Percentiles rank a stretch among this genome's conserved stretches.
These are phyloP conservation scores for Mormyrus proboscirostris DNA, from an alignment of 2,797 vertebrate species.

Conservation along the genomic window DNA sequence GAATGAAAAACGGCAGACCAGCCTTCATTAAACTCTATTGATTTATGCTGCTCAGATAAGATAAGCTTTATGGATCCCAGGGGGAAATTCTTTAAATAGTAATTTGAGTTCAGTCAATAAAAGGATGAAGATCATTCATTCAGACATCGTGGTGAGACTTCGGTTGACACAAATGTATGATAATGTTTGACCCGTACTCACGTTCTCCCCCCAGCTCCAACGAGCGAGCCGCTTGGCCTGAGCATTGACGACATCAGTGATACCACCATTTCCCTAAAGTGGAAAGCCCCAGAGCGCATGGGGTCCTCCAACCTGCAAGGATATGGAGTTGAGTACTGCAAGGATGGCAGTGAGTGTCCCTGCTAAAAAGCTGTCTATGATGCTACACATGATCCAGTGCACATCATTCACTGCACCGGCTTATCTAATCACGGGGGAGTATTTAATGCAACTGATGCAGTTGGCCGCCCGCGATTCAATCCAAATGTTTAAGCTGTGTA, in stretches of 20 bases:
- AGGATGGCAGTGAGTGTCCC: conserved; percentile 80
- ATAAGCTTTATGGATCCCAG: neutral
- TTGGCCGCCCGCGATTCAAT: neutral
- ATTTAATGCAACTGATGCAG: neutral
- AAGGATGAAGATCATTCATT: neutral
- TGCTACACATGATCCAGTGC: neutral
- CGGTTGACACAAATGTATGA: neutral
- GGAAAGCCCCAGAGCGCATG: conserved; percentile 82
- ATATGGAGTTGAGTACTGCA: conserved; percentile 89
- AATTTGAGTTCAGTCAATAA: neutral
- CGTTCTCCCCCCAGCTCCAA: conserved; percentile 68
- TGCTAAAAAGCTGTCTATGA: neutral
- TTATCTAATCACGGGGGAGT: neutral
- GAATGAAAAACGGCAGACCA: neutral
- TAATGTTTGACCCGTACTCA: neutral
- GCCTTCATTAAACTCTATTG: neutral
- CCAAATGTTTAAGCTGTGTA: neutral
- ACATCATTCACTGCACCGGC: neutral
- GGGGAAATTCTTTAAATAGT: neutral
- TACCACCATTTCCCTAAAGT: conserved; percentile 87
- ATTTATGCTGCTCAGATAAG: neutral
- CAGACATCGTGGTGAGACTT: neutral
- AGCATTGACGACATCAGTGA: conserved; percentile 85
- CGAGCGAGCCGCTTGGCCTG: conserved; percentile 82
- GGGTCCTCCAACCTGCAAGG: conserved; percentile 82